phyloP scores from a whole-genome alignment of 2,888 invertebrate genomes.

The Tubiluchus corallicola region DNA sequence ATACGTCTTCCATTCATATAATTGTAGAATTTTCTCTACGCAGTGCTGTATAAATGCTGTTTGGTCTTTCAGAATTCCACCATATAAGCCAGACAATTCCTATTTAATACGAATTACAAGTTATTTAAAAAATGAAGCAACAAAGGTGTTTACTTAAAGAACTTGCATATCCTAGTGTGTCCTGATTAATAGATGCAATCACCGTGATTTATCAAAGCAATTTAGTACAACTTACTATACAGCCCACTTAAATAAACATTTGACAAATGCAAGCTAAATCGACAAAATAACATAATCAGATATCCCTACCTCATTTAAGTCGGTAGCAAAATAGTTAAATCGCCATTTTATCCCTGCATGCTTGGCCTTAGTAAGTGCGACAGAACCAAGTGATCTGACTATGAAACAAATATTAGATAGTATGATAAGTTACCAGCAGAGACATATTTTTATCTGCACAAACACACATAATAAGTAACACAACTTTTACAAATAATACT shows the following conservation, averaged over 20 bases:
- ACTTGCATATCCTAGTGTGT: too few relatives aligned
- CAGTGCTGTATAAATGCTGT: slow-evolving; percentile 48
- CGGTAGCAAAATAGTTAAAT: slow-evolving; percentile 80
- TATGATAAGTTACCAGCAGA: too few relatives aligned
- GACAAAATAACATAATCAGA: slow-evolving; percentile 8
- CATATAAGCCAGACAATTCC: slow-evolving; percentile 69
- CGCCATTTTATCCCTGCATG: slow-evolving; percentile 47
- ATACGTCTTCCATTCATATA: slow-evolving; percentile 41
- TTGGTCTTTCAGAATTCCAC: slow-evolving; percentile 58
- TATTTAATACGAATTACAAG: too few relatives aligned
- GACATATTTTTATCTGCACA: too few relatives aligned
- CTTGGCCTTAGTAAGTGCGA: slow-evolving; percentile 63
- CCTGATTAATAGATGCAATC: too few relatives aligned
- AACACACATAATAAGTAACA: too few relatives aligned
- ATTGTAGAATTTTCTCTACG: slow-evolving; percentile 47
- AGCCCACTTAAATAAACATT: background rate
- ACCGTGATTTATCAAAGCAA: too few relatives aligned
- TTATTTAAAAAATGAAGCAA: too few relatives aligned
- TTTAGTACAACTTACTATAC: too few relatives aligned
- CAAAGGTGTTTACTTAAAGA: too few relatives aligned
- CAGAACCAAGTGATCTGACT: slow-evolving; percentile 77
- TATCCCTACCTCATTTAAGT: slow-evolving; percentile 48
- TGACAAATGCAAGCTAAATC: slow-evolving; percentile 1
- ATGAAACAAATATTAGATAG: slow-evolving; percentile 15
- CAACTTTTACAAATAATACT: too few relatives aligned